These are phyloP conservation scores for Burhinus bistriatus DNA, from an alignment of 2,113 vertebrate species.

Conservation along the genomic window DNA sequence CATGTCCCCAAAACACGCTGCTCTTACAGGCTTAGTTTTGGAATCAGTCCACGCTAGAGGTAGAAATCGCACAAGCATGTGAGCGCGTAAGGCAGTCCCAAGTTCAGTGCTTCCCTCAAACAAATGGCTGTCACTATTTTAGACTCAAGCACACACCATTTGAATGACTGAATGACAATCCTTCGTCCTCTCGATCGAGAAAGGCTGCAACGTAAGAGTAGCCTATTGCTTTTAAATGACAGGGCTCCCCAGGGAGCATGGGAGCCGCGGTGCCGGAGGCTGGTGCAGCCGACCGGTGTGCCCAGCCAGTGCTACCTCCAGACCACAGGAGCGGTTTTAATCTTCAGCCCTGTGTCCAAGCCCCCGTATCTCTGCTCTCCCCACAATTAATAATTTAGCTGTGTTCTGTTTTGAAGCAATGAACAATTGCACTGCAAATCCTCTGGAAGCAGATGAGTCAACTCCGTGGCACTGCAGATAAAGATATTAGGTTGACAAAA, in stretches of 20 bases:
- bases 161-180: not conserved
- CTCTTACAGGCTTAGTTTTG: not conserved
- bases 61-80: accelerated
- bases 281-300: not conserved
- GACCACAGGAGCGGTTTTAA: not conserved
- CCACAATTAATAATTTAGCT: conserved; percentile 24
- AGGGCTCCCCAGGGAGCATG: not conserved
- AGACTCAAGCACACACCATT: not conserved
- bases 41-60: accelerated
- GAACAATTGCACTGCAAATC: not conserved
- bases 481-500: not conserved
- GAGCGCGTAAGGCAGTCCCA: not conserved
- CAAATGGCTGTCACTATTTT: accelerated
- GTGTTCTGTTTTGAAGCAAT: not conserved
- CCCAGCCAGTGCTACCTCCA: not conserved
- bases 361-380: not conserved
- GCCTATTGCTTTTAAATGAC: not conserved
- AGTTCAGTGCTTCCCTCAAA: not conserved
- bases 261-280: not conserved
- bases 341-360: not conserved
- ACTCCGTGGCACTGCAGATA: not conserved
- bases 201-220: not conserved
- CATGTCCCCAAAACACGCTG: not conserved
- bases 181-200: not conserved
- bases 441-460: conserved; percentile 1